Conservation (phyloP, 53 echinoderm and acorn worm genomes). For the Crossaster papposus region DNA sequence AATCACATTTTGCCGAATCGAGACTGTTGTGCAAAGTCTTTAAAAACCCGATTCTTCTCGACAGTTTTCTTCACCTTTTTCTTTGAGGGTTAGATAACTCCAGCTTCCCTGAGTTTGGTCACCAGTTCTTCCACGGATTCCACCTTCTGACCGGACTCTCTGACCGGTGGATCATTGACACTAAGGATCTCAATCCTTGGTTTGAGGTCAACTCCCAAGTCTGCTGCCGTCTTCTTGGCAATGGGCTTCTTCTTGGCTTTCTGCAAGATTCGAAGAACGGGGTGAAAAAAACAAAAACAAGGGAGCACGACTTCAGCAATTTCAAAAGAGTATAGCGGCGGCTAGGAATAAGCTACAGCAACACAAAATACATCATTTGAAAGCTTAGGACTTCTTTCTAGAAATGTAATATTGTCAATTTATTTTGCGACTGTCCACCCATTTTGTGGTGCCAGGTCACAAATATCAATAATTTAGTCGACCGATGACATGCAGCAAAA, state of each 20-base stretch:
- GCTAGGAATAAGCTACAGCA: no score
- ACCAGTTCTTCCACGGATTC: constrained; percentile 86
- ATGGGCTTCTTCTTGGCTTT: constrained; percentile 99
- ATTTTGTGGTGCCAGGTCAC: no score
- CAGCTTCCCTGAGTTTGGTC: constrained; percentile 86
- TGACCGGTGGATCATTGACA: constrained; percentile 89
- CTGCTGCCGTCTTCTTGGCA: constrained; percentile 86
- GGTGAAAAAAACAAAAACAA: neutral
- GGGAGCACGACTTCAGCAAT: no score
- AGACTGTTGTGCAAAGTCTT: no score
- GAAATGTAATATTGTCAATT: no score
- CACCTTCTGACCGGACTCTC: constrained; percentile 95
- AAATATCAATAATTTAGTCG: no score
- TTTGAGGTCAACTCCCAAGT: constrained; percentile 79
- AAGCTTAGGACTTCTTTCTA: no score
- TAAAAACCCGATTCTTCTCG: neutral
- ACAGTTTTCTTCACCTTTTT: neutral
- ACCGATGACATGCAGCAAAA: no score
- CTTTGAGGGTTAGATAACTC: constrained; percentile 58
- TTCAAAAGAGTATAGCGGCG: no score
- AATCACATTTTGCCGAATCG: no score
- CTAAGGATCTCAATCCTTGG: constrained; percentile 69
- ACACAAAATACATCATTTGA: no score
- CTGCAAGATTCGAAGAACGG: constrained; percentile 49
- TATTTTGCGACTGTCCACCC: no score